phyloP scores from a whole-genome alignment of 2,113 vertebrate species.

The Pedionomus torquatus region DNA sequence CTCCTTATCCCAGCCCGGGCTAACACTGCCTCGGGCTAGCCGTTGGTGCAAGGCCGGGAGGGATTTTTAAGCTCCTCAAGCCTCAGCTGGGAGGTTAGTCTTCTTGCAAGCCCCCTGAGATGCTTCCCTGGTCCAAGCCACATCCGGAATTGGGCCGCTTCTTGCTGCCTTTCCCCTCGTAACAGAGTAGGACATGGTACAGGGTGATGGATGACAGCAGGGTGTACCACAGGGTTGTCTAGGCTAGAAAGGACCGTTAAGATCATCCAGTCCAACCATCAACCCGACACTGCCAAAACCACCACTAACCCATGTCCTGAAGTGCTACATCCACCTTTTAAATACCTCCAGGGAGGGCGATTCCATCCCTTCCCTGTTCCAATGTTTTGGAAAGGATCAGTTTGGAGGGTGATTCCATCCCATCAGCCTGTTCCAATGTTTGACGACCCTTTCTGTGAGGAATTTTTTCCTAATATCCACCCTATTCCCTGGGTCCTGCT shows the following conservation, averaged over 20 bases:
- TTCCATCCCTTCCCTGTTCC: background rate
- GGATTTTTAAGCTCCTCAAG: background rate
- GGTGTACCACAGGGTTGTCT: background rate
- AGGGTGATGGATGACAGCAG: background rate
- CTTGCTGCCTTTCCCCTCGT: background rate
- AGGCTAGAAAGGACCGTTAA: background rate
- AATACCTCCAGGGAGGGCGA: background rate
- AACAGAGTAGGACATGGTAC: fast-evolving
- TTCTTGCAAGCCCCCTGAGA: too few species aligned
- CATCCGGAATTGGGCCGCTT: fast-evolving
- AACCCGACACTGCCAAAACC: background rate
- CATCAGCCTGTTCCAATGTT: background rate
- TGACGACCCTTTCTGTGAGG: too few species aligned
- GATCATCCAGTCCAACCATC: background rate
- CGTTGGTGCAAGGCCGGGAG: fast-evolving
- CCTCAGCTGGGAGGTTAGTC: fast-evolving
- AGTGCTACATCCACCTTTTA: background rate
- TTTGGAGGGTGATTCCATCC: background rate
- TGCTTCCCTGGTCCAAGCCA: fast-evolving
- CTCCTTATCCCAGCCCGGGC: fast-evolving
- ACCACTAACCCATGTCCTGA: background rate
- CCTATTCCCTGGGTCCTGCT: background rate
- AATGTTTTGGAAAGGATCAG: too few species aligned
- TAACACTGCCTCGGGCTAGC: background rate
- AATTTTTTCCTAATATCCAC: background rate